These are phyloP conservation scores for Caenorhabditis latens DNA, from an alignment of 1,140 invertebrate genomes.

Conservation along the genomic window DNA sequence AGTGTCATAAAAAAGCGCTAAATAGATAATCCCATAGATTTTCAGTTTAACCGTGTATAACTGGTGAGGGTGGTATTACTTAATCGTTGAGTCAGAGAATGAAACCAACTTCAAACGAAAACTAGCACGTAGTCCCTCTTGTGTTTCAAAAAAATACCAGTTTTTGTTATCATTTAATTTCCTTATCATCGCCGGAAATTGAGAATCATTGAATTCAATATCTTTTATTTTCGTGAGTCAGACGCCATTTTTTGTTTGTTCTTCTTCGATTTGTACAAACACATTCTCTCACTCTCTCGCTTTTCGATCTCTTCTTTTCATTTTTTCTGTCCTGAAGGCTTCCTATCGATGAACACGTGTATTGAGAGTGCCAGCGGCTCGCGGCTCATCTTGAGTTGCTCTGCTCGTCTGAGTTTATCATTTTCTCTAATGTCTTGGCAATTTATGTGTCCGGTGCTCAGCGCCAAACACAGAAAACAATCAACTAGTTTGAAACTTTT, in stretches of 20 bases:
- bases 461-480: neutral
- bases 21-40: too few relatives aligned
- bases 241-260: constrained; percentile 20
- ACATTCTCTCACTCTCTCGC: neutral
- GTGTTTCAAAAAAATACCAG: too few relatives aligned
- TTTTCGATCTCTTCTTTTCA: constrained; percentile 24
- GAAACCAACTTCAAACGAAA: too few relatives aligned
- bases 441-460: neutral
- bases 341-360: constrained; percentile 30
- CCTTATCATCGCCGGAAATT: neutral
- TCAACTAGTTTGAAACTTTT: neutral
- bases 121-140: too few relatives aligned
- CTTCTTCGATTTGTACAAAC: constrained; percentile 23
- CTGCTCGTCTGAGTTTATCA: constrained; percentile 17
- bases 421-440: neutral
- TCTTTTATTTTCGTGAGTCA: constrained; percentile 27
- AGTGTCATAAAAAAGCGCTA: too few relatives aligned
- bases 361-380: neutral
- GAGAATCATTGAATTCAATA: neutral
- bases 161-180: neutral
- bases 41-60: too few relatives aligned
- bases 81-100: too few relatives aligned
- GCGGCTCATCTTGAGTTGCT: neutral
- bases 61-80: too few relatives aligned
- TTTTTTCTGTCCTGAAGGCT: constrained; percentile 6